Base-by-base conservation (phyloP, 2,113 vertebrate genomes). In the Nothocercus nigrocapillus region DNA sequence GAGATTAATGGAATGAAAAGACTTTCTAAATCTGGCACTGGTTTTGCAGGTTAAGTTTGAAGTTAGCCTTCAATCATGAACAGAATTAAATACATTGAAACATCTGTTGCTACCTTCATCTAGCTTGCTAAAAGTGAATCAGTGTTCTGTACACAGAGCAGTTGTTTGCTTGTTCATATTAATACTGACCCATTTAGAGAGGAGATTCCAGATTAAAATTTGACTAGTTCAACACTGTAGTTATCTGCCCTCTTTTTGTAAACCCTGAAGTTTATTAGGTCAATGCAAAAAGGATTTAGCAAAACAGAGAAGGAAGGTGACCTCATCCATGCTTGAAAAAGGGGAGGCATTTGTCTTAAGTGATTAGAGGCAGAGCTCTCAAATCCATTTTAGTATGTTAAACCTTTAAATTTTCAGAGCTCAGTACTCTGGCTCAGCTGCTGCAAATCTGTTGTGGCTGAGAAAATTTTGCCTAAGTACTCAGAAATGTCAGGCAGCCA, bases 251-350 rank as follows among this genome's bases (percentile, higher is more conserved):
- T 30, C 53, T 70, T 75, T 79, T 80, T 0, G 5, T 77, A 73
- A 88, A 82, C 42, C 79, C 36, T 18, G 8, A 69, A 15, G 14
- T 84, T 82, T 87, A 82, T 91, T 84, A 62, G 44, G 38, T 82
- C 27, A 82, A 8, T 51, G 62, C 53, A 79, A 64, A 84, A 81
- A 86, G 34, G 47, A 8, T 49, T 95, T 94, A 91, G 73, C 67
- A 62, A 85, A 95, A 91, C 25, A 69, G 56, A 61, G 32, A 45
- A 85, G 70, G 86, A 95, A 92, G 93, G 95, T 96, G 91, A 96
- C 95, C 91, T 95, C 87, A 75, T 75, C 78, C 17, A 42, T 62
- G 86, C 74, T 85, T 0, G 5, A 82, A 69, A 76, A 87, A 30
- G 90, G 77, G 14, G 67, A 91, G 44, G 30, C 40, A 36, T 89